Evolutionary conservation across 2,113 vertebrate genomes (phyloP).

Genomic region (Callospermophilus lateralis): DNA sequence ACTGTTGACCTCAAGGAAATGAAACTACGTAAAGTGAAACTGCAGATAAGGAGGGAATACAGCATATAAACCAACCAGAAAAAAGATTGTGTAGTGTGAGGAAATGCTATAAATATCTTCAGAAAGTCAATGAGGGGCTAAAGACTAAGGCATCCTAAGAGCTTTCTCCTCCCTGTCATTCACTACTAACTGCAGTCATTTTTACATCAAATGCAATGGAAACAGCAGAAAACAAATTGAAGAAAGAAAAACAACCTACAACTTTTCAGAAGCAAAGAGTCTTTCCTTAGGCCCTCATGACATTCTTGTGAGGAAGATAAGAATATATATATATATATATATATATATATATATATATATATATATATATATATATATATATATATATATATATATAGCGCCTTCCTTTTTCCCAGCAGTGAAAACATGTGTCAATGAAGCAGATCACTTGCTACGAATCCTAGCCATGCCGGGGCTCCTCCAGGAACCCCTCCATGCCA

Average conservation of each 20-base stretch:
- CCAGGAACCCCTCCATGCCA: not conserved
- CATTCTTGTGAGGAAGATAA: not conserved
- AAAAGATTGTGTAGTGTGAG: not conserved
- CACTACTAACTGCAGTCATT: not conserved
- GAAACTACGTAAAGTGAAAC: not conserved
- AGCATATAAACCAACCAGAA: not conserved
- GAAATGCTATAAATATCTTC: not conserved
- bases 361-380: too few relatives aligned
- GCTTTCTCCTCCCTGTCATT: not conserved
- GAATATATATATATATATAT: not conserved
- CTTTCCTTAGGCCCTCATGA: not conserved
- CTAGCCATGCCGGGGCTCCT: not conserved
- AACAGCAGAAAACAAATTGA: not conserved
- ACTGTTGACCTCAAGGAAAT: not conserved
- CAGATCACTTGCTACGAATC: not conserved
- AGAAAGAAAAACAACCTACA: not conserved
- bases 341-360: too few relatives aligned
- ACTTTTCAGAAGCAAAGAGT: not conserved
- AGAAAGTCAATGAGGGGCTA: not conserved
- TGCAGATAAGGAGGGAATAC: not conserved
- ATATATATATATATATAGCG: too few relatives aligned
- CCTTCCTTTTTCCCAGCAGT: not conserved
- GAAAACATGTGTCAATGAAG: not conserved
- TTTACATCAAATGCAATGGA: not conserved
- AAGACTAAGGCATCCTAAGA: not conserved